These are phyloP conservation scores for Chrysemys picta DNA, from an alignment of 2,113 vertebrate species.

Conservation along the genomic window DNA sequence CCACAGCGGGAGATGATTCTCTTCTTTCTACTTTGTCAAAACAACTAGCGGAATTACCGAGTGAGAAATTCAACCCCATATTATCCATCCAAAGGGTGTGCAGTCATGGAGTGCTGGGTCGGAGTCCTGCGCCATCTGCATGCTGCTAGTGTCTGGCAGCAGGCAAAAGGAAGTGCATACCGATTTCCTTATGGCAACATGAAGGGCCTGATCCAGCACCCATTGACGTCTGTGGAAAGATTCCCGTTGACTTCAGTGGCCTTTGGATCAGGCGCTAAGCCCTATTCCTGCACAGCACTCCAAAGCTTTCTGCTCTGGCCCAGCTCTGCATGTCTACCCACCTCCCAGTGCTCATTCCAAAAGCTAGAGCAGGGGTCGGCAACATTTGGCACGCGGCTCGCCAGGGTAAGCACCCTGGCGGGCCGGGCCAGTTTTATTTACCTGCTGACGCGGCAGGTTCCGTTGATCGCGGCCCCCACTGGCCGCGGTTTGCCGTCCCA, in stretches of 20 bases:
- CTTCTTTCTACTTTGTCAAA: not conserved
- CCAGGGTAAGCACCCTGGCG: too few species aligned
- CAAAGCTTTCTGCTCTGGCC: not conserved
- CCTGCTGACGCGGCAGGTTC: too few species aligned
- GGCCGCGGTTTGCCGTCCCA: too few species aligned
- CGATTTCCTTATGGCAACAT: not conserved
- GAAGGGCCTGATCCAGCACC: not conserved
- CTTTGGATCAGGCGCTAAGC: not conserved
- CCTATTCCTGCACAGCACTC: not conserved
- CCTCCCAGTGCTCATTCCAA: not conserved
- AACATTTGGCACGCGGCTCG: too few species aligned
- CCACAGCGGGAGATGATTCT: not conserved
- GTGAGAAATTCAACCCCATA: not conserved
- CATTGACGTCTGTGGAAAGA: not conserved
- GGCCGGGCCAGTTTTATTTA: too few species aligned
- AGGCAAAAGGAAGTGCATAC: not conserved
- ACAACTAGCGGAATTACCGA: not conserved
- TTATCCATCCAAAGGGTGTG: not conserved
- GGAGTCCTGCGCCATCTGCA: too few species aligned
- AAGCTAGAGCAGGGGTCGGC: not conserved
- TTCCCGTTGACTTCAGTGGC: not conserved
- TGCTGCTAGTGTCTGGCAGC: too few species aligned
- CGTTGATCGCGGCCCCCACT: too few species aligned
- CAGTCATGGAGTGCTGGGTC: too few species aligned
- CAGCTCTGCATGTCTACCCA: not conserved